A percentile compares a stretch with the other conserved stretches of the same genome.
Evolutionary conservation across 2,797 vertebrate genomes (phyloP).

Genomic region (Oreortyx pictus): DNA sequence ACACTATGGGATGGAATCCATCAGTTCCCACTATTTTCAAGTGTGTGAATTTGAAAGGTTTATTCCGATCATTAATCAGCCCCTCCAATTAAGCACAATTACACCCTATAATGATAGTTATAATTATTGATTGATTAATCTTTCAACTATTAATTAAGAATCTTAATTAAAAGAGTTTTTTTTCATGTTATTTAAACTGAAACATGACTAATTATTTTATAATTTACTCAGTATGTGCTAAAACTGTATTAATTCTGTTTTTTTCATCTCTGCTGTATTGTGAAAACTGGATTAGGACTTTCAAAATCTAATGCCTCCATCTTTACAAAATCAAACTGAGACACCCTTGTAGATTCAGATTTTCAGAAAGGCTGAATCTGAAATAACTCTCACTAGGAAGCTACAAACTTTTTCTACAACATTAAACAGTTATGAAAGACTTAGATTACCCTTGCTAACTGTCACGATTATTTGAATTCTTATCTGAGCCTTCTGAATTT

Average conservation of each 20-base stretch:
- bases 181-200: slow-evolving; percentile 77
- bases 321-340: neutral
- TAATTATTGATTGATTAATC: slow-evolving; percentile 86
- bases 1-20: slow-evolving; percentile 62
- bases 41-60: slow-evolving; percentile 72
- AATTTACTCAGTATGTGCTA: slow-evolving; percentile 73
- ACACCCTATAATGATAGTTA: slow-evolving; percentile 80
- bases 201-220: slow-evolving; percentile 79
- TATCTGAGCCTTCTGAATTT: neutral
- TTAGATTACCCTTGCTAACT: neutral
- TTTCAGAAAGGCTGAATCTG: neutral
- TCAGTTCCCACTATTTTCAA: slow-evolving; percentile 75
- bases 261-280: neutral
- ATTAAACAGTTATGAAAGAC: neutral
- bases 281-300: neutral
- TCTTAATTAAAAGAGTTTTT: slow-evolving; percentile 79
- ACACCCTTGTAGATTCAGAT: neutral
- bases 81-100: slow-evolving; percentile 83
- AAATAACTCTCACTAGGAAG: neutral
- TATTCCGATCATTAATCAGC: slow-evolving; percentile 82
- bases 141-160: slow-evolving; percentile 83
- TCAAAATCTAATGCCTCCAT: neutral
- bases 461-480: neutral
- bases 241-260: slow-evolving; percentile 35
- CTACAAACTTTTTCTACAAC: neutral